phyloP scores from a whole-genome alignment of 2,113 vertebrate genomes.

The Camelus dromedarius region DNA sequence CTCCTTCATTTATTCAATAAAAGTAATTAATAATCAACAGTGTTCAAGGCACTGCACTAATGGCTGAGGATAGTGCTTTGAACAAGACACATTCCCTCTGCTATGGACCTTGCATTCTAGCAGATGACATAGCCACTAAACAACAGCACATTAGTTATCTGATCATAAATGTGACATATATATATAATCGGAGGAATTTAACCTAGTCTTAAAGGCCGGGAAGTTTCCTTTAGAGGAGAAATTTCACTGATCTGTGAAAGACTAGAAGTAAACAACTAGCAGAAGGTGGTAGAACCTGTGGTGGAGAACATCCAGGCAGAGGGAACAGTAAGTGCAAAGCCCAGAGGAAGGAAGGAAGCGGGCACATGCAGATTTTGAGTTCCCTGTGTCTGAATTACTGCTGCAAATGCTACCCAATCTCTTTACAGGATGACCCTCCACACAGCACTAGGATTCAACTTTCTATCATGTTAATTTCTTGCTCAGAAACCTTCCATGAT shows the following conservation, averaged over 20 bases:
- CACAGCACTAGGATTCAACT: neutral
- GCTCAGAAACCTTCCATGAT: neutral
- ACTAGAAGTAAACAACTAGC: neutral
- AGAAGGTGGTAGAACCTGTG: neutral
- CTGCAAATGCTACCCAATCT: neutral
- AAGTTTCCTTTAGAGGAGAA: neutral
- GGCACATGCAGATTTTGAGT: neutral
- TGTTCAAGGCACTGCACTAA: neutral
- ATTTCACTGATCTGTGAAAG: neutral
- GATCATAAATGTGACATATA: neutral
- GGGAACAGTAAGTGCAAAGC: neutral
- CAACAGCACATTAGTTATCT: neutral
- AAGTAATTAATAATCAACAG: neutral
- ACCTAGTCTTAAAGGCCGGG: neutral
- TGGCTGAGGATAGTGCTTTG: neutral
- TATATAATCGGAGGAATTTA: neutral
- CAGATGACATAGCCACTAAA: neutral
- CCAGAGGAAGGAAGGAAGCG: neutral
- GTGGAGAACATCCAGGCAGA: neutral
- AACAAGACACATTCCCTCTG: neutral
- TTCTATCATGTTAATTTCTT: neutral
- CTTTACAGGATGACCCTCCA: neutral
- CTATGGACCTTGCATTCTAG: neutral
- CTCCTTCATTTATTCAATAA: neutral
- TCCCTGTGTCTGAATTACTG: neutral